phyloP scores from a whole-genome alignment of 2,113 vertebrate genomes.

The Rhinoptilus africanus region DNA sequence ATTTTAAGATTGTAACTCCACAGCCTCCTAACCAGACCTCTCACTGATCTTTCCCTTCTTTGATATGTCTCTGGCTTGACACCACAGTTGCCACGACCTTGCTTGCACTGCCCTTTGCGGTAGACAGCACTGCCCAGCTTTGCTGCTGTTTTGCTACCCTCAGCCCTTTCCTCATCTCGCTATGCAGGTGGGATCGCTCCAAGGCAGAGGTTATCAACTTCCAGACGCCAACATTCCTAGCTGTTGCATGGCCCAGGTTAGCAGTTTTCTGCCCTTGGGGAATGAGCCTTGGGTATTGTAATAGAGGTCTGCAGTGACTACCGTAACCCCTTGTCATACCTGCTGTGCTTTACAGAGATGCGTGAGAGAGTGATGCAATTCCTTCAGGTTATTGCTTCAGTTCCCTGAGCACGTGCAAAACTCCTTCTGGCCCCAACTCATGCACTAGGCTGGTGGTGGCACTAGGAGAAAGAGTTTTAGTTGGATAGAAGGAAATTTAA shows the following conservation, averaged over 20 bases:
- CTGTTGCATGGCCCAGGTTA: background rate
- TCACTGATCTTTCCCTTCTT: background rate
- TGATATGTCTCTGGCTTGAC: background rate
- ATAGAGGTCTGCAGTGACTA: background rate
- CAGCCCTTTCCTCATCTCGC: background rate
- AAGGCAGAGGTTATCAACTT: background rate
- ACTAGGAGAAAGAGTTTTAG: background rate
- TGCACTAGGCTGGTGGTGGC: background rate
- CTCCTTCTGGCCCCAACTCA: background rate
- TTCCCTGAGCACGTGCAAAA: background rate
- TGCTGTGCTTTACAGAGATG: background rate
- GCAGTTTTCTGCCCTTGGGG: background rate
- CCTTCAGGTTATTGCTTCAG: background rate
- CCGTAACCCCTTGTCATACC: background rate
- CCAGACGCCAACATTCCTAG: background rate
- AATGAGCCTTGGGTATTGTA: background rate
- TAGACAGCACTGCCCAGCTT: background rate
- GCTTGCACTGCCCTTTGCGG: background rate
- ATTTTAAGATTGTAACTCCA: background rate
- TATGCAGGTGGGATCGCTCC: background rate
- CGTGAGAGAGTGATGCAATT: background rate
- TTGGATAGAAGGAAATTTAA: background rate
- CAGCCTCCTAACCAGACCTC: background rate
- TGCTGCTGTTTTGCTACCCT: background rate
- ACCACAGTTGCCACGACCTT: background rate